Base-by-base conservation (phyloP, 2,113 vertebrate genomes). In the Plestiodon gilberti region DNA sequence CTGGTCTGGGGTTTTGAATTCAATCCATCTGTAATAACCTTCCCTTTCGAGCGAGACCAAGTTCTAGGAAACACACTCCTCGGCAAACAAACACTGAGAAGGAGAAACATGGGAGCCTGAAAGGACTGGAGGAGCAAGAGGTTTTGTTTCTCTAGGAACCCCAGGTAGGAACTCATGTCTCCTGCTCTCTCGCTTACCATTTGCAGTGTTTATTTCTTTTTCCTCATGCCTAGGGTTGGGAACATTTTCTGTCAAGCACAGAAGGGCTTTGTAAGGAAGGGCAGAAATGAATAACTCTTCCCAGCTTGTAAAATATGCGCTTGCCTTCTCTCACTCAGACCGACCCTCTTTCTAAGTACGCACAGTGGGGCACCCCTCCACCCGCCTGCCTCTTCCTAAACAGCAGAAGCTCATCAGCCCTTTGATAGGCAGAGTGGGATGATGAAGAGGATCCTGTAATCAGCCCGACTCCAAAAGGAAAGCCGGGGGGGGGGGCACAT, bases 171-270 rank as follows among this genome's bases (percentile, higher is more conserved):
- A 92, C 85, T 57, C 55, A 81, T 88, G 93, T 91, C 87, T 8
- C 87, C 73, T 55, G 59, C 52, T 69, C 0, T 0, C 76, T 90
- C 80, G 43, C 86, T 88, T 73, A 78, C 62, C 61, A 8, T 89
- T 91, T 86, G 74, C 89, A 79, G 33, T 91, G 91, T 95, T 94
- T 94, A 92, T 92, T 94, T 94, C 91, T 81, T 90, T 90, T 91
- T 91, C 88, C 90, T 91, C 82, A 65, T 87, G 83, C 90, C 85
- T 89, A 82, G 40, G 85, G 82, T 74, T 77, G 87, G 76, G 85
- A 90, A 81, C 8, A 0, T 78, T 91, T 92, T 94, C 84, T 88
- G 84, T 84, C 87, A 88, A 52, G 87, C 91, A 93, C 89, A 89
- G 90, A 64, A 84, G 73, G 86, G 92, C 89, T 94, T 91, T 95